Base-by-base conservation (phyloP, 2,888 invertebrate genomes). In the Philhelius pedissequus region DNA sequence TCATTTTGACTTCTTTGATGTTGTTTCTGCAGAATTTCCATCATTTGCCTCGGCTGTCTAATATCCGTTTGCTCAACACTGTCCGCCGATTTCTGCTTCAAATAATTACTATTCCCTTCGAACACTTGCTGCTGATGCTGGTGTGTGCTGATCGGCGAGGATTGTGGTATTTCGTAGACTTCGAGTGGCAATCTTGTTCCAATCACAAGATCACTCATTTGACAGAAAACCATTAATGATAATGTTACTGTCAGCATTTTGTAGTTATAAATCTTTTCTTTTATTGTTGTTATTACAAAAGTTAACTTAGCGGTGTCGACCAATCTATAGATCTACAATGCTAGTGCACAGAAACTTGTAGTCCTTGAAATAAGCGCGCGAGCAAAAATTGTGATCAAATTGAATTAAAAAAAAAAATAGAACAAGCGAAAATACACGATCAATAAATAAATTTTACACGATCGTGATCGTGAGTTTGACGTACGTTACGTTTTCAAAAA, bases 31-130 rank as follows among this genome's bases (percentile, higher is more conserved):
- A 87, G 91, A 87, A 89, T 92, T 91, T 89, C 93, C 92, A 90
- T 93, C 93, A 90, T 93, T 93, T 89, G 93, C 92, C 91, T 89
- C 81, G 91, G 88, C 70, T 90, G 89, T 87, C 91, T 89, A 27
- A 88, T 89, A 81, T 90, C 89, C 70, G 89, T 87, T 87, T 86
- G 88, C 84, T 86, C 73, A 69, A 64, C 50, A 71, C 50, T 68
- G 38, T 73, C 64, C 30, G 78, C 71, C 25, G 77, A 80, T 74
- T 78, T 80, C 62, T 76, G 79, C 18, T 84, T 75, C 75, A 84
- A 71, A 54, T 68, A 84, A 84, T 81, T 84, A 78, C 74, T 82
- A 71, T 86, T 86, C 50, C 50, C 58, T 56, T 80, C 86, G 54
- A 82, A 80, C 81, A 15, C 27, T 32, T 60, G 58, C 38, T 38